Base-by-base conservation (phyloP, 2,113 vertebrate genomes). In the Brevimyrus niger region DNA sequence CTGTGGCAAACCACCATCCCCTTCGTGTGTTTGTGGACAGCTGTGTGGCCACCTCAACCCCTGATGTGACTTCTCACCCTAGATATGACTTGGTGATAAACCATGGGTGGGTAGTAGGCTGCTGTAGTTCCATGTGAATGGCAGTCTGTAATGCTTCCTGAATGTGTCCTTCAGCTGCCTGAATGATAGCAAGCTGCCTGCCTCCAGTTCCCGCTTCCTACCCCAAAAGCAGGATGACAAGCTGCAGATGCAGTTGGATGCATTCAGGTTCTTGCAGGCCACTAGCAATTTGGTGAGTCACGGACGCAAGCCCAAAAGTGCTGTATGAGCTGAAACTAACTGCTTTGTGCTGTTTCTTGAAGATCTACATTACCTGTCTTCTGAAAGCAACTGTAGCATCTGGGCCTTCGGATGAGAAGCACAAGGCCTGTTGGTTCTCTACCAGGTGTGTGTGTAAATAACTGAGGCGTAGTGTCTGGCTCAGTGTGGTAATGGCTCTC, bases 311-410 rank as follows among this genome's bases (percentile, higher is more conserved):
- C 8, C 23, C 13, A 48, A 0, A 3, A 0, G 21, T 90, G 9
- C 69, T 69, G 21, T 3, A 84, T 61, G 27, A 69, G 15, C 1
- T 19, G 53, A 19, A 7, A 8, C 4, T 55, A 11, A 76, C 69
- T 76, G 69, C 69, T 76, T 76, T 38, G 13, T 76, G 11, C 69
- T 76, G 47, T 50, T 27, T 61, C 69, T 27, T 82, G 17, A 27
- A 90, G 89, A 85, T 90, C 76, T 88, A 90, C 82, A 88, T 90
- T 17, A 90, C 44, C 4, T 90, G 90, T 44, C 44, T 15, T 83
- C 55, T 88, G 80, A 76, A 42, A 73, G 87, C 80, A 53, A 50
- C 21, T n/a, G 58, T 31, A 31, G 46, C 87, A 46, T 85, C 55
- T 51, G 21, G 31, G 35, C 13, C 19, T 42, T 11, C 47, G 44